These are phyloP conservation scores for Paraescarpia echinospica DNA, from an alignment of 1,140 invertebrate species.

Conservation along the genomic window DNA sequence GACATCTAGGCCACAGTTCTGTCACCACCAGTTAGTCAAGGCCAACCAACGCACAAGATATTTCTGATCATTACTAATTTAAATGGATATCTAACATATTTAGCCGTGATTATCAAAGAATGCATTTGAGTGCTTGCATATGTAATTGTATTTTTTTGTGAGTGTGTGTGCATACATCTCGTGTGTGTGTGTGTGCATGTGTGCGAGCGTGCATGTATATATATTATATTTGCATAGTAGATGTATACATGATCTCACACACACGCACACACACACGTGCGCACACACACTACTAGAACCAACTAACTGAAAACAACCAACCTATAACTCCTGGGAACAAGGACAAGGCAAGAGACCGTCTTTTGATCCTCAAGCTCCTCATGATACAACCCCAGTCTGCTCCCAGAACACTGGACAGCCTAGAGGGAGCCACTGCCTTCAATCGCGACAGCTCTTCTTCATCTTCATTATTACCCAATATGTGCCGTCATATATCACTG, in stretches of 20 bases:
- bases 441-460: background rate
- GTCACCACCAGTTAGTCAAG: background rate
- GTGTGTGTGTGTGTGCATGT: background rate
- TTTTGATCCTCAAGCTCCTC: background rate
- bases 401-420: background rate
- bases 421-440: background rate
- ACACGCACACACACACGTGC: conserved; percentile 14
- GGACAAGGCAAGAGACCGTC: background rate
- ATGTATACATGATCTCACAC: background rate
- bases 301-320: background rate
- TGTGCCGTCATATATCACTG: background rate
- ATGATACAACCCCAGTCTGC: background rate
- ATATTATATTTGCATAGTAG: background rate
- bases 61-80: background rate
- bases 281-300: background rate
- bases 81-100: background rate
- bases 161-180: background rate
- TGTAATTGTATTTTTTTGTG: background rate
- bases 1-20: background rate
- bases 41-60: background rate
- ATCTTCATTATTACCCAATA: background rate
- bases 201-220: background rate
- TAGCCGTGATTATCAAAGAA: background rate
- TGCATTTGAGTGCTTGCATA: background rate
- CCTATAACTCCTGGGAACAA: background rate